Evolutionary conservation across 1,140 invertebrate genomes (phyloP), one percentile per base, ranked within the genome.

Genomic region (Planococcus citri): DNA sequence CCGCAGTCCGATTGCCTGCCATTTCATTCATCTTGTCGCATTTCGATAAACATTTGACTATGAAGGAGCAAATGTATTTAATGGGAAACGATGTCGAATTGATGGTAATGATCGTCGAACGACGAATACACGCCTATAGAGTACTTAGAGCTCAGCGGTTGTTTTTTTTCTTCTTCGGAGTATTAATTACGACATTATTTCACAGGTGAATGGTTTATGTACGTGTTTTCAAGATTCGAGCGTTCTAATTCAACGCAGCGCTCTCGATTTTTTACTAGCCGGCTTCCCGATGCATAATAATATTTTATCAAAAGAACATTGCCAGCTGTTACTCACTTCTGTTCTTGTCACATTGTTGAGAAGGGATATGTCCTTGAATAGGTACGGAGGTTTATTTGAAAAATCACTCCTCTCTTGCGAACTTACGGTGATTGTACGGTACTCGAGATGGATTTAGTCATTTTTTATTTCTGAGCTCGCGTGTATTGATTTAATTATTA

Each of bases 321-420:
- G 92, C 82, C 84, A 90, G 9, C 82, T 84, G 68, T 79, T 97
- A 68, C 84, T 94, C 1, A 90, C 88, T 25, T 85, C 92, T 70
- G 88, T 89, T 27, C 78, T 96, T 68, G 85, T 87, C 37, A 92
- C 94, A 0, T 87, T 97, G 71, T 79, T 97, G 12, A 78, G 94
- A 60, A 82, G 94, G 73, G 94, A 97, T 77, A 94, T 95, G 88
- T 95, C 92, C 60, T 81, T 97, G 17, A 97, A 96, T 78, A 84
- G 88, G 83, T 79, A 73, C 70, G 75, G 10, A 74, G 70, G 69
- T 71, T 73, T 12, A 70, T 38, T 69, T n/a, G n/a, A n/a, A 64
- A 71, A 71, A 71, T 33, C 67, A 68, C 25, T 73, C 58, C 69
- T 67, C 73, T 76, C 76, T 70, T 73, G 87, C 91, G 71, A 82